Percentiles rank a stretch among this genome's conserved stretches.
These are phyloP conservation scores for Hypomecis atomaria DNA, from an alignment of 2,888 invertebrate species.

Conservation along the genomic window DNA sequence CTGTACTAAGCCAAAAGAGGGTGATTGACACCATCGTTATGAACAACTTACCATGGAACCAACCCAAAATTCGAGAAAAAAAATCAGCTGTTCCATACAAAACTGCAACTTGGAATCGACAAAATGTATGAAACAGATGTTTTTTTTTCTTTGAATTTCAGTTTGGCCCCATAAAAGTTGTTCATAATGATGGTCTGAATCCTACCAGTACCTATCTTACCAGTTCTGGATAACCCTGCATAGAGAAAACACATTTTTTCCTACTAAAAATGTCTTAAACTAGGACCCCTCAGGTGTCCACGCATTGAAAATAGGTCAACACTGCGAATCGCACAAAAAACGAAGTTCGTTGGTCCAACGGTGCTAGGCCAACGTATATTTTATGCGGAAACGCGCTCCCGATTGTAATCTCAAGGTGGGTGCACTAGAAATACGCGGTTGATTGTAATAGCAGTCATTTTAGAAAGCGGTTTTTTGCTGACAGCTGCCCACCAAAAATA, in stretches of 20 bases:
- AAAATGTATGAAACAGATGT: too few species aligned
- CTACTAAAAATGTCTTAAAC: neutral
- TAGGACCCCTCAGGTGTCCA: neutral
- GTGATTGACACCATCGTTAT: too few species aligned
- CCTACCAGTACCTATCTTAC: too few species aligned
- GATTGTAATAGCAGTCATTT: conserved; percentile 78
- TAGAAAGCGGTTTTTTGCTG: conserved; percentile 79
- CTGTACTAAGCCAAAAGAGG: too few species aligned
- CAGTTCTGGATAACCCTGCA: too few species aligned
- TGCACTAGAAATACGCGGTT: conserved; percentile 63
- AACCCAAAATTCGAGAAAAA: too few species aligned
- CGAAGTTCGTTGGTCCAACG: conserved; percentile 50
- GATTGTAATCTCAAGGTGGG: conserved; percentile 76
- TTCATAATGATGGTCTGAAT: too few species aligned
- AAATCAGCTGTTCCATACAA: too few species aligned
- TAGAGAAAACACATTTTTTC: neutral
- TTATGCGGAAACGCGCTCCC: conserved; percentile 62
- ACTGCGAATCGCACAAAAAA: conserved; percentile 45
- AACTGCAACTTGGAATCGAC: too few species aligned
- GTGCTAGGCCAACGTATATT: conserved; percentile 58
- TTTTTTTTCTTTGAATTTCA: too few species aligned
- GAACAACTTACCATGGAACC: too few species aligned
- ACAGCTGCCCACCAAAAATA: conserved; percentile 79
- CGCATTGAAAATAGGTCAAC: conserved; percentile 38
- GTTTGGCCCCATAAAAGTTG: too few species aligned